Evolutionary conservation across 2,888 invertebrate species (phyloP).

Genomic region (Rhopalosiphum nymphaeae): DNA sequence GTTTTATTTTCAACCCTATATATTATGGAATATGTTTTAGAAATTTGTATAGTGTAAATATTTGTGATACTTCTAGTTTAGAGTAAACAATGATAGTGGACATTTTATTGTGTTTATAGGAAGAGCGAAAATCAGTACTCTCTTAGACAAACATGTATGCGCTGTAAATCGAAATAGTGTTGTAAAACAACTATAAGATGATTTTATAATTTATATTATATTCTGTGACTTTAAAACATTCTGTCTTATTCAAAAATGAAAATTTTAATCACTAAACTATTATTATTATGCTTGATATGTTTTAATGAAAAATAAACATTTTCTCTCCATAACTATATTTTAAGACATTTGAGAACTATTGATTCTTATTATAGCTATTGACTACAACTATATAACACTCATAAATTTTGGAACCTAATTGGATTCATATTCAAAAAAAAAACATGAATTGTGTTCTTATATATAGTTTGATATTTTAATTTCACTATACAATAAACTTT

Average conservation of each 20-base stretch:
- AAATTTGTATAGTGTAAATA: constrained; percentile 19
- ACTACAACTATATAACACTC: not conserved
- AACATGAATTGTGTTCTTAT: not conserved
- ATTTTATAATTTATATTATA: not conserved
- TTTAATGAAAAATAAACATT: not conserved
- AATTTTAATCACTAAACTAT: not conserved
- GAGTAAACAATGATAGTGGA: not conserved
- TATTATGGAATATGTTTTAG: not conserved
- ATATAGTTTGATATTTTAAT: not conserved
- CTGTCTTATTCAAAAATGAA: not conserved
- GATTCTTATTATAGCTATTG: not conserved
- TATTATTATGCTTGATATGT: not conserved
- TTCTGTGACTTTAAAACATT: not conserved
- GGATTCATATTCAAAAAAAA: not conserved
- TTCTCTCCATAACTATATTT: not conserved
- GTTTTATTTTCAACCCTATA: not conserved
- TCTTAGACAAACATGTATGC: not conserved
- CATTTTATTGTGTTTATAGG: constrained; percentile 9
- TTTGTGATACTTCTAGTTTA: not conserved
- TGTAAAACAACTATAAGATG: not conserved
- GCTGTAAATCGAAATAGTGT: not conserved
- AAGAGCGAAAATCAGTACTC: not conserved
- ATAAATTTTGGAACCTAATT: not conserved
- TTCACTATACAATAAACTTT: not conserved
- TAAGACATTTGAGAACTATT: not conserved